Evolutionary conservation across 1,140 invertebrate genomes (phyloP).

Genomic region (Idris sp.): DNA sequence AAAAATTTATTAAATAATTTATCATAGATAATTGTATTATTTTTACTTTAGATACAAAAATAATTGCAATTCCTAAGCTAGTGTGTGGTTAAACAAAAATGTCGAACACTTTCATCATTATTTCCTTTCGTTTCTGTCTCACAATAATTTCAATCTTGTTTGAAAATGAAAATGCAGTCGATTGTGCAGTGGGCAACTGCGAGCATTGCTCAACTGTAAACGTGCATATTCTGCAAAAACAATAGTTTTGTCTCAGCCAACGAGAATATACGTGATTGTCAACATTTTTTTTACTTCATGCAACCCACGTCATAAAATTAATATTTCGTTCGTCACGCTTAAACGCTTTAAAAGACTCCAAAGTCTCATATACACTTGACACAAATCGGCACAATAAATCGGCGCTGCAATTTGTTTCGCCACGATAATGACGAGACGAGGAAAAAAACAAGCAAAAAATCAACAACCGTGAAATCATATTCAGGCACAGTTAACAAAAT

Average conservation of each 20-base stretch:
- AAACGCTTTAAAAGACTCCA: constrained; percentile 14
- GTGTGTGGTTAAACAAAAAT: constrained; percentile 22
- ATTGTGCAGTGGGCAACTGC: too few species aligned
- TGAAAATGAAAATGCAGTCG: too few species aligned
- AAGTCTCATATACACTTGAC: constrained; percentile 4
- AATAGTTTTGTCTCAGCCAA: too few species aligned
- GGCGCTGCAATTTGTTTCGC: constrained; percentile 33
- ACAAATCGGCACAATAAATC: constrained; percentile 26
- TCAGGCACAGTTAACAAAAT: constrained; percentile 7
- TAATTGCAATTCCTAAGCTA: constrained; percentile 28
- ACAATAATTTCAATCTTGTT: too few species aligned
- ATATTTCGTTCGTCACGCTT: constrained; percentile 30
- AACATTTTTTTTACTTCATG: constrained; percentile 18
- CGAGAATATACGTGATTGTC: neutral
- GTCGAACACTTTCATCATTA: too few species aligned
- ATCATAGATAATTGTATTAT: too few species aligned
- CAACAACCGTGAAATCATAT: constrained; percentile 28
- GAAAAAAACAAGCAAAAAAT: constrained; percentile 2
- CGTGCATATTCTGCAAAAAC: too few species aligned
- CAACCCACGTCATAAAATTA: constrained; percentile 14
- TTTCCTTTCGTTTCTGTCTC: too few species aligned
- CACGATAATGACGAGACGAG: constrained; percentile 13
- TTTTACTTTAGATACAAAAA: too few species aligned
- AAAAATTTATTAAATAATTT: too few species aligned
- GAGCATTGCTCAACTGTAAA: too few species aligned